Percentiles rank a stretch among this genome's conserved stretches.
These are phyloP conservation scores for Lagenorhynchus albirostris DNA, from an alignment of 2,113 vertebrate genomes.

Conservation along the genomic window DNA sequence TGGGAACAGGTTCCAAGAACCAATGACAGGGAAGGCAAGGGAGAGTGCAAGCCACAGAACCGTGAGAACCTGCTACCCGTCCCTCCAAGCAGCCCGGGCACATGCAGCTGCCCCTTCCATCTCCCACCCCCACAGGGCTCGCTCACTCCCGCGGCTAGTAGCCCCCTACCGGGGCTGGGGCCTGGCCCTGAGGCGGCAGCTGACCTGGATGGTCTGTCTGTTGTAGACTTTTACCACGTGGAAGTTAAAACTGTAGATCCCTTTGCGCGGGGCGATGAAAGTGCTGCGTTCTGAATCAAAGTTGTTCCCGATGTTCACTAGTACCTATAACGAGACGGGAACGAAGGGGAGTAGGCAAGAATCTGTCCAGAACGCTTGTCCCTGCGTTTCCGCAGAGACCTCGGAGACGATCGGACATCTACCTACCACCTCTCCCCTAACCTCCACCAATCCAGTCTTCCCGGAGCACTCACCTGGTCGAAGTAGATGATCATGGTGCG, in stretches of 20 bases:
- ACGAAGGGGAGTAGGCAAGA: not conserved
- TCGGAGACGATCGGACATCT: not conserved
- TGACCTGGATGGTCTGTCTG: conserved; percentile 98
- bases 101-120: not conserved
- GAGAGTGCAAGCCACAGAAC: not conserved
- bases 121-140: not conserved
- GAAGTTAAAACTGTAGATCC: conserved; percentile 99
- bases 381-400: not conserved
- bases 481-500: conserved; percentile 98
- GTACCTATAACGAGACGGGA: conserved; percentile 83
- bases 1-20: not conserved
- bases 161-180: not conserved
- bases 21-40: not conserved
- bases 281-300: conserved; percentile 97
- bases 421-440: not conserved
- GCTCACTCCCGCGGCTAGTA: not conserved
- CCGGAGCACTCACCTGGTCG: conserved; percentile 86
- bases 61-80: not conserved
- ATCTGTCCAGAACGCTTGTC: not conserved
- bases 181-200: conserved; percentile 37
- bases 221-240: conserved; percentile 99
- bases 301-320: conserved; percentile 95
- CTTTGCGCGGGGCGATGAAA: conserved; percentile 96
- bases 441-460: not conserved
- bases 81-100: not conserved